Evolutionary conservation across 2,113 vertebrate genomes (phyloP).

Genomic region (Rallus limicola): DNA sequence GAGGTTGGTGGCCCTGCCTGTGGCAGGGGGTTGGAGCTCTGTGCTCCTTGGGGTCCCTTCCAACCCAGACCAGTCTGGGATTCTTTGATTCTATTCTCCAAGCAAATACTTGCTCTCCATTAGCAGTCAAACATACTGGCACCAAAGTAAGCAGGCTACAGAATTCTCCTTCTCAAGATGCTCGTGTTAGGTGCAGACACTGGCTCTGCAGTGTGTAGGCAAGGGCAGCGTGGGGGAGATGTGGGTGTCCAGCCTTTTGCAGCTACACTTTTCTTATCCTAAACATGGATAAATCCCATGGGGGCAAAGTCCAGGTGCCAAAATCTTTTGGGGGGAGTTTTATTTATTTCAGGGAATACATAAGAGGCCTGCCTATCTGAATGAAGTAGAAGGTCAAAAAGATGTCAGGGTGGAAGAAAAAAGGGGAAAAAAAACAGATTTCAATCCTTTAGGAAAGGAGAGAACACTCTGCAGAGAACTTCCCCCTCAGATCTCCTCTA

Average conservation of each 20-base stretch:
- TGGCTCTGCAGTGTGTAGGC: accelerated
- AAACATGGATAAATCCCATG: not conserved
- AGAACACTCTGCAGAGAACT: too few relatives aligned
- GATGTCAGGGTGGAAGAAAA: not conserved
- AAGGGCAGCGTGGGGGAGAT: accelerated
- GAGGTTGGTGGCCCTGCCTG: too few relatives aligned
- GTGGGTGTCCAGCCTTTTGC: accelerated
- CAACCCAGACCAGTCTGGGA: too few relatives aligned
- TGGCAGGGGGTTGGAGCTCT: too few relatives aligned
- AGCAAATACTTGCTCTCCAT: not conserved
- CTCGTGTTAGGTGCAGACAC: not conserved
- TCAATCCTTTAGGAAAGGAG: not conserved
- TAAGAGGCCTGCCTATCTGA: not conserved
- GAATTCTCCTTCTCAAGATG: not conserved
- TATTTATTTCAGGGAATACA: not conserved
- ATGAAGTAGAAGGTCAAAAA: not conserved
- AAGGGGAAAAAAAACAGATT: not conserved
- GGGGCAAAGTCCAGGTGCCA: not conserved
- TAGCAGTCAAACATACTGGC: not conserved
- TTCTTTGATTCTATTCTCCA: not conserved
- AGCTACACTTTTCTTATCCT: not conserved
- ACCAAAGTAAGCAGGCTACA: not conserved
- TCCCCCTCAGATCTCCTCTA: too few relatives aligned
- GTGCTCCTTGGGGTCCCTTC: too few relatives aligned
- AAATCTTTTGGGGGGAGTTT: not conserved